Base-by-base conservation (phyloP, 1,140 invertebrate genomes). In the Ostrea denselamellosa region DNA sequence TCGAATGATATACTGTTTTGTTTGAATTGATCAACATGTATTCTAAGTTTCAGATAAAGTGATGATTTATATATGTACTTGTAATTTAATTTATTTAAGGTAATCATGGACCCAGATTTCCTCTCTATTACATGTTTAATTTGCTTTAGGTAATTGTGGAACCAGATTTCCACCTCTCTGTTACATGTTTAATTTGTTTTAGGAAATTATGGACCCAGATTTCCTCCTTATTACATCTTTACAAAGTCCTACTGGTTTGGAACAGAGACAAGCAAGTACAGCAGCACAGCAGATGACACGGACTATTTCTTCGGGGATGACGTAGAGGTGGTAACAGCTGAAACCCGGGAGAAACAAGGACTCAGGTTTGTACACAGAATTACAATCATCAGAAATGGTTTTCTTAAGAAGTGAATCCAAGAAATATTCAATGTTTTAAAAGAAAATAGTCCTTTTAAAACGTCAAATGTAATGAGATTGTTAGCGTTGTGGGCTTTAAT, bases 131-230 rank as follows among this genome's bases (percentile, higher is more conserved):
- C 22, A 53, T 82, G n/a, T n/a, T n/a, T 89, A 71, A 52, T 44
- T 14, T 89, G 12, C 88, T 95, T 85, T 90, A 97, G 97, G 96
- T 94, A 97, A 97, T 93, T 96, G 97, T 93, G 97, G 97, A 4
- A 85, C 90, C 4, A 71, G 89, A 56, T 86, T 90, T 19, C 71
- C 85, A 12, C 91, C 91, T 0, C n/a, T n/a, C n/a, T 91, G 85
- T 86, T 93, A 97, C 93, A 97, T 96, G n/a, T n/a, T n/a, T 89
- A 71, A 52, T 44, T 14, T 89, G 12, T 89, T 95, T 85, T 90
- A 97, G 97, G 96, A 94, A 97, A 97, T 93, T 96, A 97, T 93
- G 97, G 97, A 4, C 87, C 90, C 4, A 71, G 89, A 56, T 86
- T 90, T 19, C 71, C 85, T 19, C 91, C 91, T 0, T 91, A 86